Conservation (phyloP, 2,797 vertebrate species). For the Rhinophrynus dorsalis region DNA sequence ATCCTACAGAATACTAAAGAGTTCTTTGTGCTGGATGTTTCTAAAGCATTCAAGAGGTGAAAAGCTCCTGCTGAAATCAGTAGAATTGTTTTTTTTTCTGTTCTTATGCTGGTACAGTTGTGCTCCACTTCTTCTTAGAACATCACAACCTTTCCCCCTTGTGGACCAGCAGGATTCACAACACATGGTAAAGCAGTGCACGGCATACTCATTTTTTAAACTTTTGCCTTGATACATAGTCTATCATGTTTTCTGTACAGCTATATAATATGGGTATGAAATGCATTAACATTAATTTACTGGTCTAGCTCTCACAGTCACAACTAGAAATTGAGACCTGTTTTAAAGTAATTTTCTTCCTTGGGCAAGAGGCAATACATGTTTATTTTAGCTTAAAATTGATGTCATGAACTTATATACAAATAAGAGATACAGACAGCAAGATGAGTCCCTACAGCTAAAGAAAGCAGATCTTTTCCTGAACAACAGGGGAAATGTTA, state of each 20-base stretch:
- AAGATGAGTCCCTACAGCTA: constrained; percentile 11
- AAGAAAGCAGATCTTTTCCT: constrained; percentile 31
- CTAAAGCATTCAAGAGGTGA: no score
- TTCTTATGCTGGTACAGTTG: no score
- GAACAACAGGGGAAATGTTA: constrained; percentile 20
- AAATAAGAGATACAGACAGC: constrained; percentile 18
- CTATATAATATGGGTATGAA: constrained; percentile 26
- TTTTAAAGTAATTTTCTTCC: constrained; percentile 19
- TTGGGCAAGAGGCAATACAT: constrained; percentile 18
- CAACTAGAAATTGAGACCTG: constrained; percentile 26
- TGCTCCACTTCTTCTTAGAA: no score
- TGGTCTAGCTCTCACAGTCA: constrained; percentile 24
- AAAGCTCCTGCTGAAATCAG: no score
- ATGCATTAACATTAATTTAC: constrained; percentile 34
- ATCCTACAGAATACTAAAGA: no score
- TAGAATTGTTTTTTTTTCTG: no score
- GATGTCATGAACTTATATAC: constrained; percentile 32
- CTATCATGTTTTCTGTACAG: constrained; percentile 22
- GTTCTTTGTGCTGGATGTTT: no score
- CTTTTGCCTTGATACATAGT: no score
- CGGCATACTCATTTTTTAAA: no score
- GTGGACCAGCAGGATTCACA: no score
- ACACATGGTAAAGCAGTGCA: no score
- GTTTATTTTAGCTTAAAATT: constrained; percentile 30
- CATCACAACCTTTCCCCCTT: no score